Evolutionary conservation across 2,113 vertebrate species (phyloP), one percentile per base, ranked within the genome.

Genomic region (Centropus bengalensis): DNA sequence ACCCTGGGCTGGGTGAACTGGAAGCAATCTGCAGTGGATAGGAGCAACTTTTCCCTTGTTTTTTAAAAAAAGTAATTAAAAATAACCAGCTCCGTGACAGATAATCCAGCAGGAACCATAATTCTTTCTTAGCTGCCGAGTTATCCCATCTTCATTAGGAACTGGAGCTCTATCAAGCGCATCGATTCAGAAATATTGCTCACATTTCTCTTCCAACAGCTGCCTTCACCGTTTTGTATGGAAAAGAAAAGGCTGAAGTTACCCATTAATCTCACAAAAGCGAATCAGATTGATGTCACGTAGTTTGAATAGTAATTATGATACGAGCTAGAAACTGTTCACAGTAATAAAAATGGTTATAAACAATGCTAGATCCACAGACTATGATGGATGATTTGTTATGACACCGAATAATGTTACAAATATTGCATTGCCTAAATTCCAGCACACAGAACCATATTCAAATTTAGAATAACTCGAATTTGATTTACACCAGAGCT

Each of bases 291-390:
- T 87, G 83, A 89, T 93, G 68, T 84, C 83, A 91, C 10, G 0
- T 86, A 78, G 77, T 91, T 82, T 84, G 80, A 93, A 51, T 62
- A 88, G 70, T 76, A 92, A 93, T 97, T 91, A 85, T 47, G 69
- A 38, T 44, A 89, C 38, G 56, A 95, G 75, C 38, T 81, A 78
- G 73, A 90, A 97, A 94, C 14, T 47, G 45, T 86, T 92, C 86
- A 36, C 2, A 5, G 60, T 73, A 87, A 93, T 97, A 90, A 91
- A 96, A 96, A 51, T 27, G 33, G 42, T 84, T 89, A 80, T 78
- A 94, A 95, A 81, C 88, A 83, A 79, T 68, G 84, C 74, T 49
- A 91, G 66, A 86, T 60, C 40, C 82, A 88, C 68, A 80, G 40
- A 92, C 33, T 36, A 74, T 78, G 81, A 95, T 67, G 60, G 60